Evolutionary conservation across 2,113 vertebrate genomes (phyloP), one percentile per base, ranked within the genome.

Genomic region (Dicerorhinus sumatrensis): DNA sequence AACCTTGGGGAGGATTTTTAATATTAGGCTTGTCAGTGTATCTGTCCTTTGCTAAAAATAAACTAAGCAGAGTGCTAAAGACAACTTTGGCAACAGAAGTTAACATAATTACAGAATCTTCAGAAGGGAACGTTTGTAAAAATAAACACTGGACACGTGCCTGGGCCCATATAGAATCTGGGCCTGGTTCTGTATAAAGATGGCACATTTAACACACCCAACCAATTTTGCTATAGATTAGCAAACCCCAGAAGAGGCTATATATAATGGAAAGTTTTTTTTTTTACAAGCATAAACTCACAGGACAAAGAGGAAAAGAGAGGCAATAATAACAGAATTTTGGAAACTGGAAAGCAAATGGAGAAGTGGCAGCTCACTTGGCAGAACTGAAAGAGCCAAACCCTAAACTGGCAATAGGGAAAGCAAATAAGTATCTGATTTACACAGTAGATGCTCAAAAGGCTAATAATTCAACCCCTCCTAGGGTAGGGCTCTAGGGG

Each of bases 131-230:
- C 73, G 89, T 84, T 39, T 20, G 89, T 76, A 96, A 95, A 97
- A 98, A 98, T 98, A 94, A 95, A 79, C 33, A 88, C 75, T 97
- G 94, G 75, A 83, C 90, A 81, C 13, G 29, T 90, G 83, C 94
- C 79, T 94, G 27, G 36, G n/a, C 75, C 89, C 90, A 70, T 86
- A 87, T 36, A 94, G 77, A 96, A 95, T 95, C 3, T 79, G 79
- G 90, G 76, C 67, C 79, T 95, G 3, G 36, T 89, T 97, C 76
- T 29, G 16, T 80, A 7, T 86, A 80, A 60, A 75, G 70, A 80
- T 48, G 25, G 51, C 33, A 90, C 21, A 75, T 72, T 90, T 58
- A 85, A 88, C 27, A 82, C 18, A 72, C 4, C 54, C 91, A 94
- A 62, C 27, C 27, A 51, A 93, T 80, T 96, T 96, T 87, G 56